Conservation (phyloP, 2,888 invertebrate species). For the Pristionchus exspectatus region DNA sequence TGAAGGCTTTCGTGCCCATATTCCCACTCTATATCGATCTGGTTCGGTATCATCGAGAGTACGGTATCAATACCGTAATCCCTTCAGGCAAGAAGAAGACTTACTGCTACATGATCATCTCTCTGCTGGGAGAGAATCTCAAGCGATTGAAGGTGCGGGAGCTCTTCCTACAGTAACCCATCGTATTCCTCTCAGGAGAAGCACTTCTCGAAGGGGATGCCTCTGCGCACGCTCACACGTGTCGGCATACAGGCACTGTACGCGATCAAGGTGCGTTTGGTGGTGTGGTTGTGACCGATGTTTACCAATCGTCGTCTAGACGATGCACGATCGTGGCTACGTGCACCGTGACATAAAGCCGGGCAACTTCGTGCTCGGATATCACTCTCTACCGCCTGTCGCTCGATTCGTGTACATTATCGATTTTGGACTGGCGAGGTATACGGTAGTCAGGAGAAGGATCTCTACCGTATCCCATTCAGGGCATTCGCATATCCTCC, state of each 20-base stretch:
- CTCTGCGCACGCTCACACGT: conserved; percentile 26
- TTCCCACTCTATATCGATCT: conserved; percentile 66
- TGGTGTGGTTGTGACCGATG: neutral
- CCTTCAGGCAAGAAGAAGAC: conserved; percentile 49
- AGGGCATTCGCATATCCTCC: conserved; percentile 48
- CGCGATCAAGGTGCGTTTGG: conserved; percentile 50
- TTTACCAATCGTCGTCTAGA: conserved; percentile 32
- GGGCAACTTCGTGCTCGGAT: conserved; percentile 52
- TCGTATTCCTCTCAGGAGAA: conserved; percentile 32
- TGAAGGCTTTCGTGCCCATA: conserved; percentile 59
- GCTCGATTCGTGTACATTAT: conserved; percentile 49
- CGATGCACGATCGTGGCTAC: conserved; percentile 52
- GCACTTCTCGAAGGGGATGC: conserved; percentile 47
- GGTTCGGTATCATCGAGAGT: conserved; percentile 57
- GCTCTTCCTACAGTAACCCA: neutral
- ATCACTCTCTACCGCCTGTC: neutral
- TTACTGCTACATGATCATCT: conserved; percentile 74
- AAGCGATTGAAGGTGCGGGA: conserved; percentile 56
- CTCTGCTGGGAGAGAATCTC: conserved; percentile 70
- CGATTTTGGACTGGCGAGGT: conserved; percentile 54
- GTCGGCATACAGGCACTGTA: conserved; percentile 44
- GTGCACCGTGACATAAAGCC: conserved; percentile 54
- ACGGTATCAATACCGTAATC: neutral
- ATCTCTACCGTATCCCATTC: neutral
- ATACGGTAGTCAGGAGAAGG: neutral